These are phyloP conservation scores for Neocrepidodera transversa DNA, from an alignment of 2,888 invertebrate genomes.

Conservation along the genomic window DNA sequence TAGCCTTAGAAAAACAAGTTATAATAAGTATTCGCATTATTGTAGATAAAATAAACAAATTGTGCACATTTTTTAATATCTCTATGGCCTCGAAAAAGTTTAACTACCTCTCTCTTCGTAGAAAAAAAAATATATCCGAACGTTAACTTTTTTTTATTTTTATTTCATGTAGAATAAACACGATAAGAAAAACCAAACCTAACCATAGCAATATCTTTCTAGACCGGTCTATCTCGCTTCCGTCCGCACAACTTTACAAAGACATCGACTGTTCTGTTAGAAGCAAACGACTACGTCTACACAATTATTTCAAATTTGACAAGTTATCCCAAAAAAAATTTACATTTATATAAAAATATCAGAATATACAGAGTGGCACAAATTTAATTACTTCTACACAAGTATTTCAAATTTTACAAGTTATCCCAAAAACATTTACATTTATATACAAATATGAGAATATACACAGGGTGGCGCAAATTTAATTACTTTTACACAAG, in stretches of 20 bases:
- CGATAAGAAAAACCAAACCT: conserved; percentile 33
- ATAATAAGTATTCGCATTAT: too few relatives aligned
- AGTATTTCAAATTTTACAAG: too few relatives aligned
- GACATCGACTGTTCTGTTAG: conserved; percentile 24
- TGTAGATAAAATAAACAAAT: not conserved
- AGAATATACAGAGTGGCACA: too few relatives aligned
- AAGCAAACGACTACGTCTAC: conserved; percentile 13
- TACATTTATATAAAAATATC: too few relatives aligned
- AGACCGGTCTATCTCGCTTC: conserved; percentile 31
- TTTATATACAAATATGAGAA: too few relatives aligned
- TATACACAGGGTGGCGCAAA: too few relatives aligned
- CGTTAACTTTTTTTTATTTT: conserved; percentile 27
- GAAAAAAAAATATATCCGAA: conserved; percentile 22
- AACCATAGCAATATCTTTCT: conserved; percentile 28
- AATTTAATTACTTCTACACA: too few relatives aligned
- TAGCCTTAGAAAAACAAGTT: too few relatives aligned
- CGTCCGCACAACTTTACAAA: conserved; percentile 27
- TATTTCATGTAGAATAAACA: conserved; percentile 24
- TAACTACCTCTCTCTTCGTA: conserved; percentile 32
- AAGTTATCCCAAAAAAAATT: too few relatives aligned
- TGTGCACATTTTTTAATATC: conserved; percentile 21
- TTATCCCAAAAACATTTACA: too few relatives aligned
- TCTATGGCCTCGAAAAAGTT: conserved; percentile 28
- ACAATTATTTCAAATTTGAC: too few relatives aligned
- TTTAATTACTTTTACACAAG: too few relatives aligned